Evolutionary conservation across 1,140 invertebrate species (phyloP).

Genomic region (Popillia japonica): DNA sequence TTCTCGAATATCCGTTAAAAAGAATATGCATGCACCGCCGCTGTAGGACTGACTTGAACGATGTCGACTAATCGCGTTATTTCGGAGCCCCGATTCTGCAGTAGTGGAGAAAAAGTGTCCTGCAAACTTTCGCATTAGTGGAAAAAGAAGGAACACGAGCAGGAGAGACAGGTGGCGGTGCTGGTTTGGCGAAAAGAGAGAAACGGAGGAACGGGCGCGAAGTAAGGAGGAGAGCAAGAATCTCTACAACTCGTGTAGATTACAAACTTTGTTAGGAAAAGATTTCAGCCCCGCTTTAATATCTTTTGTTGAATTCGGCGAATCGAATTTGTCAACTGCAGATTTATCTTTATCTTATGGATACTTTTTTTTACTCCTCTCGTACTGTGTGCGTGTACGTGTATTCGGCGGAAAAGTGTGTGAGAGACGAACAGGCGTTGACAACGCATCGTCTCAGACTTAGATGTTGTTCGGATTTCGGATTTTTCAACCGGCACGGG

Average conservation of each 20-base stretch:
- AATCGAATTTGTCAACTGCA: constrained; percentile 29
- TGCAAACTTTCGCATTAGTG: background rate
- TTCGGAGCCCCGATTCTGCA: background rate
- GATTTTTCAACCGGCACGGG: no score
- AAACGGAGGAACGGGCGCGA: background rate
- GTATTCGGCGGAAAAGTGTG: background rate
- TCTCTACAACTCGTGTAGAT: constrained; percentile 24
- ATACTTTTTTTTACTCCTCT: background rate
- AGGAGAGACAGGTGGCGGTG: background rate
- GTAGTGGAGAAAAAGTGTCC: background rate
- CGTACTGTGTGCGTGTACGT: background rate
- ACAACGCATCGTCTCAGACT: no score
- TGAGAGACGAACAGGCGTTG: no score
- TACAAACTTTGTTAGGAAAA: constrained; percentile 30
- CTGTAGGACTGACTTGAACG: background rate
- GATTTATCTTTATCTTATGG: constrained; percentile 12
- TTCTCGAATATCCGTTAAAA: no score
- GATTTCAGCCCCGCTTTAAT: constrained; percentile 9
- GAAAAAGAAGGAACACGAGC: background rate
- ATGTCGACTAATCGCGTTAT: background rate
- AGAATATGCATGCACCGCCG: background rate
- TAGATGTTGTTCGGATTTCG: no score
- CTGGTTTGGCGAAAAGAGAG: background rate
- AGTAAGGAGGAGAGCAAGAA: background rate
- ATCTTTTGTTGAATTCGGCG: constrained; percentile 24